phyloP scores from a whole-genome alignment of 2,888 invertebrate genomes.

The Scaptomyza parva region DNA sequence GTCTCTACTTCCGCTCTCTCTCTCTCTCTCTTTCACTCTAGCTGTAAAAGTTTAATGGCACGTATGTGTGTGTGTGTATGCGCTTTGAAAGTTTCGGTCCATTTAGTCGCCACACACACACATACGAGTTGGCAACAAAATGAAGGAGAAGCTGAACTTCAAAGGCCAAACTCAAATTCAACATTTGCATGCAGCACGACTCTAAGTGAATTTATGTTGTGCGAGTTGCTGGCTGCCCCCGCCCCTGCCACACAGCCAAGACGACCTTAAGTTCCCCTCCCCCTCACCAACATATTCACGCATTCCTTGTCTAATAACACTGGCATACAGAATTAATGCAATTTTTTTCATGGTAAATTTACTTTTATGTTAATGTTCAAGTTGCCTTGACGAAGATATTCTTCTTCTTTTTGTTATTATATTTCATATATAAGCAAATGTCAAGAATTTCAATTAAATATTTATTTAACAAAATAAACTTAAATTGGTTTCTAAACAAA shows the following conservation, averaged over 20 bases:
- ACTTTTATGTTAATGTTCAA: background rate
- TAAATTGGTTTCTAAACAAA: background rate
- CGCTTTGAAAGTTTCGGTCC: conserved; percentile 43
- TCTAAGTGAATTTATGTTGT: conserved; percentile 50
- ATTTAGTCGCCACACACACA: conserved; percentile 57
- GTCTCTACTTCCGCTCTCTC: background rate
- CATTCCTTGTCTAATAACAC: conserved; percentile 25
- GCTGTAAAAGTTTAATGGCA: conserved; percentile 34
- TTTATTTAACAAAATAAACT: background rate
- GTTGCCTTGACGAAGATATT: background rate
- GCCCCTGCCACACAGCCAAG: background rate
- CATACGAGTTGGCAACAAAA: conserved; percentile 11
- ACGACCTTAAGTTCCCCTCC: background rate
- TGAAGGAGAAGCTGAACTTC: conserved; percentile 54
- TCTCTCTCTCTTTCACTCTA: too few relatives aligned
- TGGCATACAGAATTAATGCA: background rate
- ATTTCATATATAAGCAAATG: background rate
- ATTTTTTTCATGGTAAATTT: background rate
- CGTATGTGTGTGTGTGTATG: conserved; percentile 11
- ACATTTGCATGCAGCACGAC: conserved; percentile 58
- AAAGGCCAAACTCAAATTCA: conserved; percentile 56
- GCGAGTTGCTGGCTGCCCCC: background rate
- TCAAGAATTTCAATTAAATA: background rate
- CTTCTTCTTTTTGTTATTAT: background rate
- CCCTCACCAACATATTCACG: conserved; percentile 12